These are phyloP conservation scores for Ctenopoma kingsleyae DNA, from an alignment of 2,797 vertebrate species.

Conservation along the genomic window DNA sequence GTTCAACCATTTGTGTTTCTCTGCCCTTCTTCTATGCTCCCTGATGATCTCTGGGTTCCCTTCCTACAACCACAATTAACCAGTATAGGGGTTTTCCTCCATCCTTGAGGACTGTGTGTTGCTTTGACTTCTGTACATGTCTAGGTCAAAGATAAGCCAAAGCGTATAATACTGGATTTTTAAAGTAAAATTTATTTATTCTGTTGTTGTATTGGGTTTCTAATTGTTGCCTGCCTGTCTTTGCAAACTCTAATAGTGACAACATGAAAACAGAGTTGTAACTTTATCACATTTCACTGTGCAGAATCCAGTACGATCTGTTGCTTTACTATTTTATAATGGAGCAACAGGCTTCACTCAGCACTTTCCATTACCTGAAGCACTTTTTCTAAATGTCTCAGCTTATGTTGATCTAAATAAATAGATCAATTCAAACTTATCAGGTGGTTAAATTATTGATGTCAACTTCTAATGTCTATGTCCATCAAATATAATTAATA, in stretches of 20 bases:
- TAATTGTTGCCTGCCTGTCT: not conserved
- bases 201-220: not conserved
- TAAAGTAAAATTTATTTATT: not conserved
- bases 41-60: conserved; percentile 31
- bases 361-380: conserved; percentile 28
- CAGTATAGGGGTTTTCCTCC: conserved; percentile 12
- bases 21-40: conserved; percentile 42
- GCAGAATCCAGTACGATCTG: conserved; percentile 12
- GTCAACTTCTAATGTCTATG: conserved; percentile 32
- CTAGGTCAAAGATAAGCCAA: conserved; percentile 1
- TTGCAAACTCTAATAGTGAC: not conserved
- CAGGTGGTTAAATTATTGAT: conserved; percentile 48
- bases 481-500: conserved; percentile 52
- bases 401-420: conserved; percentile 44
- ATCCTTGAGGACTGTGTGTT: not conserved
- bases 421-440: conserved; percentile 50
- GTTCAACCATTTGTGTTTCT: conserved; percentile 68
- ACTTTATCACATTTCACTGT: not conserved
- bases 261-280: not conserved
- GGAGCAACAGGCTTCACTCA: conserved; percentile 31
- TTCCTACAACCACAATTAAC: conserved; percentile 13
- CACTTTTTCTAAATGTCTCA: conserved; percentile 43
- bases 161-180: not conserved
- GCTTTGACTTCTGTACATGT: not conserved
- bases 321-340: conserved; percentile 13